phyloP scores from a whole-genome alignment of 1,140 invertebrate species.

The Riptortus pedestris region DNA sequence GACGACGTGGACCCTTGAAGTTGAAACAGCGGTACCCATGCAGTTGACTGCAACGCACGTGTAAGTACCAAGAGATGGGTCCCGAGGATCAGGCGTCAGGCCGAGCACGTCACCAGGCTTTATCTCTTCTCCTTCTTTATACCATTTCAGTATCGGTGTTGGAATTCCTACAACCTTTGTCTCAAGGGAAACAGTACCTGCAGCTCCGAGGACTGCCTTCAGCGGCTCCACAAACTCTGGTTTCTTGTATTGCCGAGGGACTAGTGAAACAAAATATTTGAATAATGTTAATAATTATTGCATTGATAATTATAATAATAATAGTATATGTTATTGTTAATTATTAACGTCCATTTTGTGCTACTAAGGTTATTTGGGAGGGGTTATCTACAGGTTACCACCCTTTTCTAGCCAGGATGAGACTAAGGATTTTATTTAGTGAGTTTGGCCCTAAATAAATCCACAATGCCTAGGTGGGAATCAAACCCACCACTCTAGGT shows the following conservation, averaged over 20 bases:
- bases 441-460: too few species aligned
- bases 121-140: conserved; percentile 74
- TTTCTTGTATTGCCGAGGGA: conserved; percentile 75
- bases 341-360: too few species aligned
- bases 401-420: too few species aligned
- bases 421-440: too few species aligned
- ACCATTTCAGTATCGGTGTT: conserved; percentile 68
- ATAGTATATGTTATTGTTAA: too few species aligned
- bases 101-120: conserved; percentile 80
- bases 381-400: too few species aligned
- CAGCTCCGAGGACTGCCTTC: conserved; percentile 65
- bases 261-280: conserved; percentile 42
- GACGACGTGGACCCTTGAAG: conserved; percentile 58
- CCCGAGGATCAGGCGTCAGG: conserved; percentile 63
- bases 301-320: not conserved
- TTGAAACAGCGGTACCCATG: conserved; percentile 68
- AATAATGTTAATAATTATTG: not conserved
- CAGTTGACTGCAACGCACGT: conserved; percentile 78
- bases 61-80: conserved; percentile 72
- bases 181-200: conserved; percentile 78
- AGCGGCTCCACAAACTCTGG: conserved; percentile 77
- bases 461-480: too few species aligned
- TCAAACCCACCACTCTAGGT: too few species aligned
- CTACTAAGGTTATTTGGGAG: too few species aligned
- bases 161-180: conserved; percentile 82